These are phyloP conservation scores for Saccostrea echinata DNA, from an alignment of 1,140 invertebrate species.

Conservation along the genomic window DNA sequence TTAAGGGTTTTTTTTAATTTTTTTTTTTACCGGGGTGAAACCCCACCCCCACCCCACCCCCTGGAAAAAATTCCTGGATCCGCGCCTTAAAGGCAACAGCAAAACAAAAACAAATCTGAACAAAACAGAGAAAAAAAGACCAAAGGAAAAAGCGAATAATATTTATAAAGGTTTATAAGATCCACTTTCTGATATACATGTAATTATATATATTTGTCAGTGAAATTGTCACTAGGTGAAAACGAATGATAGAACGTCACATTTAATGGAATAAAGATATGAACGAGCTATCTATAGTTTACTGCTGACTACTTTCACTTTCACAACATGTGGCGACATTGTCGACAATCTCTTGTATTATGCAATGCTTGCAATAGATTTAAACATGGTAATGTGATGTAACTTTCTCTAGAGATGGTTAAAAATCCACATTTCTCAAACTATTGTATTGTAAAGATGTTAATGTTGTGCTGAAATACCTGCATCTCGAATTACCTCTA, in stretches of 20 bases:
- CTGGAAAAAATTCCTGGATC: too few species aligned
- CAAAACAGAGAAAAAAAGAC: too few species aligned
- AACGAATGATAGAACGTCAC: too few species aligned
- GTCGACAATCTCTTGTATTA: constrained; percentile 13
- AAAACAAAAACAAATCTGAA: too few species aligned
- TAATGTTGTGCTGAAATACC: neutral
- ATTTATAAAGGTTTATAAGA: neutral
- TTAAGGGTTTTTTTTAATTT: too few species aligned
- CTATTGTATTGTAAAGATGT: neutral
- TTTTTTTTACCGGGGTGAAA: too few species aligned
- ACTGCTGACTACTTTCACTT: neutral
- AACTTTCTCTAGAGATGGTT: neutral
- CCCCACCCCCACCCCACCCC: too few species aligned
- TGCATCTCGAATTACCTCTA: neutral
- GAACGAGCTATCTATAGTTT: neutral
- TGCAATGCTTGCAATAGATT: neutral
- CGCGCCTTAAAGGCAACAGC: too few species aligned
- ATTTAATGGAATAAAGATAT: neutral
- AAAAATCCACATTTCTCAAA: neutral
- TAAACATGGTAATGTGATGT: neutral
- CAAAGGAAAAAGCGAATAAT: too few species aligned
- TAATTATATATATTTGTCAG: neutral
- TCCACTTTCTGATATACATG: neutral
- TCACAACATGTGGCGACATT: constrained; percentile 20
- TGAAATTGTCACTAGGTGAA: too few species aligned